These are phyloP conservation scores for Caenorhabditis tropicalis DNA, from an alignment of 1,140 invertebrate genomes.

Conservation along the genomic window DNA sequence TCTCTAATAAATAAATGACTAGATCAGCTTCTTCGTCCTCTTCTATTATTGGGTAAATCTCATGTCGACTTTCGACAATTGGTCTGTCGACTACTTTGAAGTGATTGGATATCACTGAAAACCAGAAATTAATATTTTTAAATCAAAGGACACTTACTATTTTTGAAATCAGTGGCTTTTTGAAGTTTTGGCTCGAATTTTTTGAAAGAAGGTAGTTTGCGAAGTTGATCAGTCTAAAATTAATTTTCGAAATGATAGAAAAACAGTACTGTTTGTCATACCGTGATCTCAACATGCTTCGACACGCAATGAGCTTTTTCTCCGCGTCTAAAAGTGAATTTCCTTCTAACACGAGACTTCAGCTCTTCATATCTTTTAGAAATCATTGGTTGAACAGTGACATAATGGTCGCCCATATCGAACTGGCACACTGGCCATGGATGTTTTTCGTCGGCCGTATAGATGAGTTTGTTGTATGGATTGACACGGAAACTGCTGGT, in stretches of 20 bases:
- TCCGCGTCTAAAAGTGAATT: neutral
- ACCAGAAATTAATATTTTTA: neutral
- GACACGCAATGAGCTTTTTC: neutral
- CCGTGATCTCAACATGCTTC: slow-evolving; percentile 6
- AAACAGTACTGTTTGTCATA: neutral
- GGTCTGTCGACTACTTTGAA: neutral
- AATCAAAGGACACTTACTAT: neutral
- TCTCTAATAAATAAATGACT: neutral
- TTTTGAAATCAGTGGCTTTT: neutral
- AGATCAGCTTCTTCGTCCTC: neutral
- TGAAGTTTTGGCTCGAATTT: neutral
- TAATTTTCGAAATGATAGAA: too few species aligned
- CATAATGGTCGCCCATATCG: neutral
- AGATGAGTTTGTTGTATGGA: neutral
- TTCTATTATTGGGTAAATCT: neutral
- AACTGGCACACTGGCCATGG: slow-evolving; percentile 12
- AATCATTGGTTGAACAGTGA: slow-evolving; percentile 19
- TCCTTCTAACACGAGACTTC: neutral
- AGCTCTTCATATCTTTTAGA: neutral
- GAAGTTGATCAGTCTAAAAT: neutral
- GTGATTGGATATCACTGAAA: neutral
- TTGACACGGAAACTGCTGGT: neutral
- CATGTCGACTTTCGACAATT: neutral
- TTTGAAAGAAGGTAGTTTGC: slow-evolving; percentile 10
- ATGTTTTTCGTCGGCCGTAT: neutral